Base-by-base conservation (phyloP, 1,140 invertebrate species). In the Mercenaria mercenaria region DNA sequence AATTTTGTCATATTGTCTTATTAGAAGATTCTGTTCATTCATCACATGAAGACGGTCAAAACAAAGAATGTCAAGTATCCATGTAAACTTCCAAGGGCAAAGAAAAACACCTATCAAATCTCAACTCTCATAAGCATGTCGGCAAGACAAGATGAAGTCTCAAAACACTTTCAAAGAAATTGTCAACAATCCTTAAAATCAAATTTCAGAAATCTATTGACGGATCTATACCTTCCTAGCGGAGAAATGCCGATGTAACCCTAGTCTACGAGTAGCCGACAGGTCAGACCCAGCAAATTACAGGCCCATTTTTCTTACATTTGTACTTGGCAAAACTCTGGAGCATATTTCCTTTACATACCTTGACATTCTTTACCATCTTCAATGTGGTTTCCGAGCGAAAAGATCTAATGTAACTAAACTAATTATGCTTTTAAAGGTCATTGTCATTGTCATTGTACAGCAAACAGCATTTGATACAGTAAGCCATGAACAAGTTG, bases 321-420 rank as follows among this genome's bases (percentile, higher is more conserved):
- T 8, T 67, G 61, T 67, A 67, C n/a, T 67, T 67, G 8, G 61
- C n/a, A 67, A 67, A 67, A 67, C 61, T 23, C 61, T 67, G n/a
- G 61, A 67, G n/a, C 61, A 67, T 11, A 67, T 67, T 26, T 8
- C 23, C n/a, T 67, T 67, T 67, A 67, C 61, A 67, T 10, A 67
- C 61, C 61, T 67, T 8, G 61, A 23, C 61, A 67, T 67, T 67
- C 61, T 67, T 8, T 34, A 67, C 61, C 23, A 67, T n/a, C 8
- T 26, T 34, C 61, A 67, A 67, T 23, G 23, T 67, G 61, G 61
- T n/a, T 67, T 67, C n/a, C 61, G 61, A 11, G 61, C 8, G 18
- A 47, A 47, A 47, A 47, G 43, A 47, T 47, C 43, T 18, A 10
- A 18, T 47, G 43, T 47, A 10, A 10, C 43, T 18, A 8, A 11